Percentiles rank a stretch among this genome's conserved stretches.
Evolutionary conservation across 2,888 invertebrate genomes (phyloP).

Genomic region (Hymenopus coronatus): DNA sequence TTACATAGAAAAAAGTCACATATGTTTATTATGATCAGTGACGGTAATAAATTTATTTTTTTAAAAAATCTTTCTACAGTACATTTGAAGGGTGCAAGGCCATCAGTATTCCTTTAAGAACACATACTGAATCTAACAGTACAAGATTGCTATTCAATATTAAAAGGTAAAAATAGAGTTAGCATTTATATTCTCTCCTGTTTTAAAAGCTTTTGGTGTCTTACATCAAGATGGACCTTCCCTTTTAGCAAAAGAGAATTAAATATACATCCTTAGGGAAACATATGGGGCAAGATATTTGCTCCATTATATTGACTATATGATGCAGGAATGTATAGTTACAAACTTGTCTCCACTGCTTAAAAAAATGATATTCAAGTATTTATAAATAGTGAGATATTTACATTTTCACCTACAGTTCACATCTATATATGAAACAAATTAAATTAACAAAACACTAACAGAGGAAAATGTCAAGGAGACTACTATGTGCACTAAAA

Average conservation of each 20-base stretch:
- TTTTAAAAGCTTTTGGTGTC: constrained; percentile 30
- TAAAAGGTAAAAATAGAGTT: constrained; percentile 29
- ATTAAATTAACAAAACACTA: neutral
- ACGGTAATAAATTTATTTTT: neutral
- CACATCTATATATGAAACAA: neutral
- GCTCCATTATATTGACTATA: constrained; percentile 27
- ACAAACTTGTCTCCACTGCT: neutral
- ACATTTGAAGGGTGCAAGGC: constrained; percentile 25
- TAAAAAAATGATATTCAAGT: neutral
- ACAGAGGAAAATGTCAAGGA: neutral
- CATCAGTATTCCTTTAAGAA: constrained; percentile 24
- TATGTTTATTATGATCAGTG: neutral
- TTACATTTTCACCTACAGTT: neutral
- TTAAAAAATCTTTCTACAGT: neutral
- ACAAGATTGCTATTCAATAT: constrained; percentile 15
- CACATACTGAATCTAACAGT: constrained; percentile 23
- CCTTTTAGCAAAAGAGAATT: constrained; percentile 13
- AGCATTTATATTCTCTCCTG: constrained; percentile 24
- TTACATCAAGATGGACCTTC: constrained; percentile 19
- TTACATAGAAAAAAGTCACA: neutral
- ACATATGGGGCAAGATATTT: constrained; percentile 18
- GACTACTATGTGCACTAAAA: neutral
- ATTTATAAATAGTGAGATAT: neutral
- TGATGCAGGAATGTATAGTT: constrained; percentile 30
- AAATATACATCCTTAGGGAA: constrained; percentile 4